A percentile compares a stretch with the other conserved stretches of the same genome.
These are phyloP conservation scores for Patella depressa DNA, from an alignment of 2,888 invertebrate species.

Conservation along the genomic window DNA sequence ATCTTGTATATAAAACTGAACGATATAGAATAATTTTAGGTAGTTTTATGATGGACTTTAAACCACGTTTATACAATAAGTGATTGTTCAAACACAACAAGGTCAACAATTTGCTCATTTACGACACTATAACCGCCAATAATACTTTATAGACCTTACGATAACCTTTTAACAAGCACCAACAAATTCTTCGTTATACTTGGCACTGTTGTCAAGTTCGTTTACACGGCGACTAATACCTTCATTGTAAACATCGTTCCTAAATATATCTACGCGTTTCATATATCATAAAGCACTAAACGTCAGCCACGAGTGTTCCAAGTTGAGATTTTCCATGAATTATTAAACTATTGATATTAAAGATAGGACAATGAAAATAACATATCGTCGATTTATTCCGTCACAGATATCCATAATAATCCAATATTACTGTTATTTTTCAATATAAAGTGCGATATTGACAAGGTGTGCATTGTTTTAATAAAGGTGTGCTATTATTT, in stretches of 20 bases:
- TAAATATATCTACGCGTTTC: background rate
- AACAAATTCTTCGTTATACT: conserved; percentile 5
- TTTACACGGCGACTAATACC: background rate
- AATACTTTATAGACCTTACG: conserved; percentile 5
- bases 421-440: too few relatives aligned
- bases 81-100: conserved; percentile 10
- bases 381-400: too few relatives aligned
- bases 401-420: too few relatives aligned
- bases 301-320: background rate
- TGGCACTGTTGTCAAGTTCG: conserved; percentile 1
- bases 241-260: background rate
- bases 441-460: too few relatives aligned
- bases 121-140: background rate
- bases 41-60: background rate
- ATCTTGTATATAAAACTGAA: too few relatives aligned
- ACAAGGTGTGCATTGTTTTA: background rate
- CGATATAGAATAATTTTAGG: too few relatives aligned
- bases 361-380: conserved; percentile 6
- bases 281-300: background rate
- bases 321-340: background rate
- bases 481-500: background rate
- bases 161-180: conserved; percentile 7
- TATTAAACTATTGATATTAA: background rate
- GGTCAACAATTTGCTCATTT: conserved; percentile 5
- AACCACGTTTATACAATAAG: background rate